Conservation (phyloP, 2,888 invertebrate species). For the Hemicrepidius hirtus region DNA sequence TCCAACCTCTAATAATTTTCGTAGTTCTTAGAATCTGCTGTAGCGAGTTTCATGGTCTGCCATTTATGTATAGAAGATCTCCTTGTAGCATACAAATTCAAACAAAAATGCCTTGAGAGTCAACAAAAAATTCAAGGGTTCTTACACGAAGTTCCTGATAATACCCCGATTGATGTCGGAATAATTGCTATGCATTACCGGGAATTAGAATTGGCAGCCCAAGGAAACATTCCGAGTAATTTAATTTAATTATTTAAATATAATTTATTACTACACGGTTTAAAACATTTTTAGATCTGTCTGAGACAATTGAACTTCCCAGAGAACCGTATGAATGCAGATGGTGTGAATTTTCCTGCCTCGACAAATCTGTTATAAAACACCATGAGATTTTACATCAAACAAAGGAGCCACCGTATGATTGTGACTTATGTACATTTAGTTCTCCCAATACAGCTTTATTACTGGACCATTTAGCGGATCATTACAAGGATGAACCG, state of each 20-base stretch:
- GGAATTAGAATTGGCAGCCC: neutral
- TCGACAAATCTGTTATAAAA: too few species aligned
- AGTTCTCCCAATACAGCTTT: neutral
- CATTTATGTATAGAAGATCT: neutral
- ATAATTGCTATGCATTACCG: neutral
- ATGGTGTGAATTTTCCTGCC: neutral
- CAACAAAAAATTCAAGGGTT: slow-evolving; percentile 1
- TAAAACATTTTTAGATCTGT: neutral
- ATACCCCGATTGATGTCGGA: neutral
- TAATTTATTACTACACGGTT: too few species aligned
- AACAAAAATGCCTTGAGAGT: neutral
- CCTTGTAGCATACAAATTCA: neutral
- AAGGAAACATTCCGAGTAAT: neutral
- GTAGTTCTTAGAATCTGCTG: too few species aligned
- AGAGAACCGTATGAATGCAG: neutral
- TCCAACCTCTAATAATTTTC: too few species aligned
- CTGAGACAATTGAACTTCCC: too few species aligned
- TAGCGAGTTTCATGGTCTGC: too few species aligned
- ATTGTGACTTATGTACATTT: neutral
- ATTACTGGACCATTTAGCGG: neutral
- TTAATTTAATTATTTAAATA: neutral
- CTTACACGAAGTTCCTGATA: slow-evolving; percentile 1
- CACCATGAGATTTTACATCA: neutral
- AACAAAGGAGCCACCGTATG: neutral
- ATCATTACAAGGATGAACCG: neutral